These are phyloP conservation scores for Chaitophorus viminalis DNA, from an alignment of 2,888 invertebrate genomes.

Conservation along the genomic window DNA sequence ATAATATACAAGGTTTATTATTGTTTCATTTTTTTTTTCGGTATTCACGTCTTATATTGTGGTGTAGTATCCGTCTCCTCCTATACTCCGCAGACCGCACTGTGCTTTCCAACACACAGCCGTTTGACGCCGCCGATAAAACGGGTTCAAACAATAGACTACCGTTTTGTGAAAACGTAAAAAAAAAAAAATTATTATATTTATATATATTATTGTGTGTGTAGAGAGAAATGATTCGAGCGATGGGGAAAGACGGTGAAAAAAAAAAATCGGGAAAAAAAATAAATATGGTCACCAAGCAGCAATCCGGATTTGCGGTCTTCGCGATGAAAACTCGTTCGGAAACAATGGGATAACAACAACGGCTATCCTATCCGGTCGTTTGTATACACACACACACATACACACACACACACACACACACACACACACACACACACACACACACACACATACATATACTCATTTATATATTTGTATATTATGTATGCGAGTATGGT, in stretches of 20 bases:
- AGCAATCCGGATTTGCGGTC: constrained; percentile 56
- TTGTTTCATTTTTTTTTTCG: background rate
- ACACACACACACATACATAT: background rate
- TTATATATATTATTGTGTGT: too few relatives aligned
- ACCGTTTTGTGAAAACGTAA: constrained; percentile 55
- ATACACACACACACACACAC: background rate
- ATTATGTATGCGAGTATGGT: background rate
- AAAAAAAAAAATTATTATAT: background rate
- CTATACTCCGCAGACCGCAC: background rate
- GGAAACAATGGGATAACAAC: constrained; percentile 51
- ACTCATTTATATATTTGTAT: background rate
- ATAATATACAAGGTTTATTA: background rate
- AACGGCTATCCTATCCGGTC: constrained; percentile 2
- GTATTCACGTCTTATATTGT: background rate
- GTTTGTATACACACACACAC: background rate
- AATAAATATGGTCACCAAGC: constrained; percentile 49
- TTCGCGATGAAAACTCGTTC: constrained; percentile 52
- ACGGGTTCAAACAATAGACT: constrained; percentile 61
- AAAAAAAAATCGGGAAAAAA: constrained; percentile 16
- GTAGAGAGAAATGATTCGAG: background rate
- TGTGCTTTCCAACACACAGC: too few relatives aligned
- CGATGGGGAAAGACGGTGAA: background rate
- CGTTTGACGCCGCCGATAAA: constrained; percentile 7
- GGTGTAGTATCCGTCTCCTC: background rate
- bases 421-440: background rate